Evolutionary conservation across 1,140 invertebrate genomes (phyloP).

Genomic region (Brachionus rubens): DNA sequence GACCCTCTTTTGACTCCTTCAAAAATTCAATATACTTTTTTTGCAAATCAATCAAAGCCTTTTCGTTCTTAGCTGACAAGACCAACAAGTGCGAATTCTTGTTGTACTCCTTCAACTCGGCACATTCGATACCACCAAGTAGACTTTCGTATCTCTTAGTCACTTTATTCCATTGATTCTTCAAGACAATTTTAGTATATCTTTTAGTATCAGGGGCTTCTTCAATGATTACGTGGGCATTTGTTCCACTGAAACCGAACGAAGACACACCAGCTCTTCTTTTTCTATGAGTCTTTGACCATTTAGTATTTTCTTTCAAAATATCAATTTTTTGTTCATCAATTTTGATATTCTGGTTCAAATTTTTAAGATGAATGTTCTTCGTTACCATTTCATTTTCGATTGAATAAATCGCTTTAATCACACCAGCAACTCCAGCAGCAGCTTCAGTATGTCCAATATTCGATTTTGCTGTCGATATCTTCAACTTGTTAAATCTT

Average conservation of each 20-base stretch:
- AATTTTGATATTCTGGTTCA: neutral
- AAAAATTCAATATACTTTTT: neutral
- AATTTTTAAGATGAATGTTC: neutral
- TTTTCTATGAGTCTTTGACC: neutral
- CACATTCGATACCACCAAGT: neutral
- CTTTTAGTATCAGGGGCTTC: neutral
- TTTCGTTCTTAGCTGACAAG: neutral
- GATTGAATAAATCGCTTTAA: neutral
- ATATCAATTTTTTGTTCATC: neutral
- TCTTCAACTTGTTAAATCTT: neutral
- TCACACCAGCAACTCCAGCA: conserved; percentile 19
- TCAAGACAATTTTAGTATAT: neutral
- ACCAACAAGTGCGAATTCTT: neutral
- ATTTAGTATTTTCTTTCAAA: neutral
- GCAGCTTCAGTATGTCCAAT: conserved; percentile 23
- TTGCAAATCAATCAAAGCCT: neutral
- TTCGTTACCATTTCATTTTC: neutral
- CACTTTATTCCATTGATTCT: neutral
- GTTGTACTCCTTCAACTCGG: neutral
- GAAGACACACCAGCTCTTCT: neutral
- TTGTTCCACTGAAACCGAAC: neutral
- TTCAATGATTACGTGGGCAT: neutral
- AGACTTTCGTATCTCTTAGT: neutral
- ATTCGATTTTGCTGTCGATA: conserved; percentile 24
- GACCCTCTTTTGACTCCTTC: neutral